These are phyloP conservation scores for Tetanocera ferruginea DNA, from an alignment of 2,888 invertebrate genomes.

Conservation along the genomic window DNA sequence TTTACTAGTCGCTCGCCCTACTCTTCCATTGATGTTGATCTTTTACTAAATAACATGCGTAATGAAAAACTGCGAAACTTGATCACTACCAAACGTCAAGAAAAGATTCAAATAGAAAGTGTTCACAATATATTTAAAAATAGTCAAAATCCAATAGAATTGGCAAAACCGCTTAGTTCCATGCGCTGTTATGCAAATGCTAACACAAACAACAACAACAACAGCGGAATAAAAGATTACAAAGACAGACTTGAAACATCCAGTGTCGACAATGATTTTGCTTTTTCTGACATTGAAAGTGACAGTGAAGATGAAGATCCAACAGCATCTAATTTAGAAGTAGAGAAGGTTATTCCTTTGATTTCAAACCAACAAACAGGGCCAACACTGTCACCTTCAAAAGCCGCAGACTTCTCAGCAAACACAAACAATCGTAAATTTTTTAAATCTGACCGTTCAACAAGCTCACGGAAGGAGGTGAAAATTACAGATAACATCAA, in stretches of 20 bases:
- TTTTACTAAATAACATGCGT: constrained; percentile 58
- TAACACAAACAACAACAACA: constrained; percentile 47
- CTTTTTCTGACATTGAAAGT: constrained; percentile 58
- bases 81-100: constrained; percentile 59
- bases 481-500: constrained; percentile 63
- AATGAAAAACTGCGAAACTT: constrained; percentile 63
- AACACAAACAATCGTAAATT: constrained; percentile 58
- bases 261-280: constrained; percentile 32
- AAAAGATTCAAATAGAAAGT: constrained; percentile 61
- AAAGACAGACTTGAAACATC: constrained; percentile 28
- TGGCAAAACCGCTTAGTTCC: constrained; percentile 62
- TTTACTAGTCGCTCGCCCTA: neutral
- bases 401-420: constrained; percentile 38
- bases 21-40: constrained; percentile 53
- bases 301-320: constrained; percentile 48
- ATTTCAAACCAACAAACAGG: constrained; percentile 42
- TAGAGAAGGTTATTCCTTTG: constrained; percentile 56
- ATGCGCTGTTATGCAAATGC: constrained; percentile 52
- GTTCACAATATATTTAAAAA: constrained; percentile 61
- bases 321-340: constrained; percentile 39
- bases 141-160: constrained; percentile 64
- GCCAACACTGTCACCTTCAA: constrained; percentile 39
- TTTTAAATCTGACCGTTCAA: constrained; percentile 62
- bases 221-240: constrained; percentile 6
- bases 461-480: constrained; percentile 61